Base-by-base conservation (phyloP, 2,888 invertebrate species). In the Cacoxenus indagator region DNA sequence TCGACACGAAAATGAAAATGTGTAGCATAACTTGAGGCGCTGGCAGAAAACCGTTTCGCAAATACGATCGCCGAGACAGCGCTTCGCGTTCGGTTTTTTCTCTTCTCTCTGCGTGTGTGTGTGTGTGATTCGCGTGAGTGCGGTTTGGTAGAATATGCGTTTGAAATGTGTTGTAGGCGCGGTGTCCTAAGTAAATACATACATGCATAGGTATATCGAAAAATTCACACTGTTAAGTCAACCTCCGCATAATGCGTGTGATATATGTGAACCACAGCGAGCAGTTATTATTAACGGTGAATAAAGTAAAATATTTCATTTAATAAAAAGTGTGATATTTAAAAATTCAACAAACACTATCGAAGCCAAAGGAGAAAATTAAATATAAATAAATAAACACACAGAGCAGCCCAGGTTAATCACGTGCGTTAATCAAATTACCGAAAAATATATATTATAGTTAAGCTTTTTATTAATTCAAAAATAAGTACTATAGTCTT, bases 11-110 rank as follows among this genome's bases (percentile, higher is more conserved):
- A 17, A 8, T 48, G 8, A 51, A 17, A 51, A 69, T 65, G 27
- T 64, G 48, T 66, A 48, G 69, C 69, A 66, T 64, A 69, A 45
- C 66, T 64, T 57, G 31, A 61, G 68, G 64, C n/a, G 64, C 29
- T 37, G 26, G 37, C 62, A 62, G 37, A 61, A 17, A 54, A 27
- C 11, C 27, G 27, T 31, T 29, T 19, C 22, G 22, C 51, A 51
- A 51, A 51, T 19, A 14, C 22, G 51, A 9, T 19, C 19, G 6
- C 11, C 45, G 11, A 43, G 11, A 2, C 45, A 14, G 22, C 19
- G 51, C 9, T 51, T 22, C 22, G 17, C 51, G 8, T 51, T 17
- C 51, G 19, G 11, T 51, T 8, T 19, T 48, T 48, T 14, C 19
- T 51, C 17, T 22, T 51, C 22, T 22, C 19, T 22, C 9, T 51